Base-by-base conservation (phyloP, 35 echinoderm and acorn worm genomes). In the Nesometra sesokonis region DNA sequence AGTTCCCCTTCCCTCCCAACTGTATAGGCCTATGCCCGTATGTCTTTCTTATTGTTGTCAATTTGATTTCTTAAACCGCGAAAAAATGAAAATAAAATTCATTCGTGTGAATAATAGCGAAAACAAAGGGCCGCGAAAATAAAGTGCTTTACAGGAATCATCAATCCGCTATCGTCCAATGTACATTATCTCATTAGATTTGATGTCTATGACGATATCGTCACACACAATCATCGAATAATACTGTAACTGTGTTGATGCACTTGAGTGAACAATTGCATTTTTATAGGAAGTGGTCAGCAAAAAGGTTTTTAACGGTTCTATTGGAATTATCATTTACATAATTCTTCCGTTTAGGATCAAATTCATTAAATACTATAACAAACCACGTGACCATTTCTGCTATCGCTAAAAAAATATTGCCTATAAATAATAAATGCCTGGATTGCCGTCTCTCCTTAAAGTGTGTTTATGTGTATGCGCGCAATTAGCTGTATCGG, bases 401-500 rank as follows among this genome's bases (percentile, higher is more conserved):
- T 67, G 8, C 52, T 2, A 67, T 67, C 52, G 52, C 11, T 27
- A 27, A 67, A 67, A 67, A 43, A 43, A 43, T n/a, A 43, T 11
- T 67, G 52, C 52, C 52, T 67, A 67, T 67, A 67, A 67, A 67
- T 67, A 67, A 67, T 67, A 67, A 67, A 67, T 67, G 52, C 52
- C 23, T 67, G 52, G 52, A 67, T 67, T 43, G 21, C 15, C 52
- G 23, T 67, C 8, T 67, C 52, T 67, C 52, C 52, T 67, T 17
- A 67, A 27, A 17, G 52, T 67, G 52, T 67, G 21, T 67, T 67
- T 17, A 67, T 17, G 52, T 67, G 52, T 67, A 19, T 67, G 52
- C 23, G 52, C 52, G 52, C 52, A 67, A 67, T 67, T 67, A 67
- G 21, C 52, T 67, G 52, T 67, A 67, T 67, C 52, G 52, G 52